Base-by-base conservation (phyloP, 2,797 vertebrate species). In the Danio aesculapii region DNA sequence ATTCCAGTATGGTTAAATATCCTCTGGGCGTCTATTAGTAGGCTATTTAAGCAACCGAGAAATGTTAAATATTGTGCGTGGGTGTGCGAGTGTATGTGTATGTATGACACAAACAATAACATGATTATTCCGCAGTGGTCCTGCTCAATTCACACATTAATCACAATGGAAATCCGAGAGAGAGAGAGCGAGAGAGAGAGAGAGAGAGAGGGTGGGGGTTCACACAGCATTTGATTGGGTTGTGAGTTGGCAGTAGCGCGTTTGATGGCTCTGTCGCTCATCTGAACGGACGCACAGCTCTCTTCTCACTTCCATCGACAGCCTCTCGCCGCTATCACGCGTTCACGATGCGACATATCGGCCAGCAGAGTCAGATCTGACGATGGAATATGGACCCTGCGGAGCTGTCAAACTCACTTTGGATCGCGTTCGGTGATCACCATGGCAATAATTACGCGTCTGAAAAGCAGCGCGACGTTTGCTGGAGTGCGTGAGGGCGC, bases 401-500 rank as follows among this genome's bases (percentile, higher is more conserved):
- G 55, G 66, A 43, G 55, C 55, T 61, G 77, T 69, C 66, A 50
- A 70, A 62, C 59, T 49, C 59, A 50, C 62, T 58, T 63, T 49
- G 50, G 73, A 70, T 73, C 84, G 69, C 21, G 52, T 50, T 12
- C 13, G 75, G 71, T 78, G 78, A 64, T 84, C 83, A 83, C 79
- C 77, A 86, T 84, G 79, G 61, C 79, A 84, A 85, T 86, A 75
- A 75, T 63, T 57, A 64, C 76, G 82, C 73, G 73, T 59, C 66
- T 62, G 81, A 74, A 84, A 63, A 72, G 44, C 83, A 83, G 75
- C 74, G 72, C 70, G 53, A 75, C 76, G 46, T 77, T 66, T 47
- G 82, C 70, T 41, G 49, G 41, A 59, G 61, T 61, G 79, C 50
- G 62, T 78, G 76, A 82, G 83, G 82, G 41, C 47, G 75, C 62